These are phyloP conservation scores for Enteromius afrohamiltoni DNA, from an alignment of 2,797 vertebrate species.

Conservation along the genomic window DNA sequence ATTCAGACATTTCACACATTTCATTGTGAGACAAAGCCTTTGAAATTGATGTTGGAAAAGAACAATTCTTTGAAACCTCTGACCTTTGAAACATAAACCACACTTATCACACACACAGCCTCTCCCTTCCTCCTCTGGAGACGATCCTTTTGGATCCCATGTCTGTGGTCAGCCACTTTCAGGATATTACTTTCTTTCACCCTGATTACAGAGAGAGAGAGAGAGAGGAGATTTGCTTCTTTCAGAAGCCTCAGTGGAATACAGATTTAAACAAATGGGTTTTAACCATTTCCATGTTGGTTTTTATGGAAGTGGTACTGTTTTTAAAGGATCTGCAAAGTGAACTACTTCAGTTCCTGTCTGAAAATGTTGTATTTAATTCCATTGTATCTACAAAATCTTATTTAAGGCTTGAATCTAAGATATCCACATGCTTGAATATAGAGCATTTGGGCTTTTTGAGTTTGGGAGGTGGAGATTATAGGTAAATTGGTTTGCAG, in stretches of 20 bases:
- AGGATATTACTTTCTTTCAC: constrained; percentile 54
- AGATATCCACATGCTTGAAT: background rate
- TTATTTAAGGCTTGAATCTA: background rate
- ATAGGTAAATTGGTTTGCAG: background rate
- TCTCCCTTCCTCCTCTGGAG: constrained; percentile 47
- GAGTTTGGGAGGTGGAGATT: constrained; percentile 19
- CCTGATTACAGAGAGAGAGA: constrained; percentile 43
- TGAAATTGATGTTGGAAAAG: constrained; percentile 46
- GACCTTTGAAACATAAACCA: constrained; percentile 15
- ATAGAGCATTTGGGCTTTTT: constrained; percentile 1
- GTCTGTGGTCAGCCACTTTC: constrained; percentile 50
- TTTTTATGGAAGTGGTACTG: constrained; percentile 37
- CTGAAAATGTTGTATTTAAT: constrained; percentile 10
- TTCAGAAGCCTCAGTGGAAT: constrained; percentile 49
- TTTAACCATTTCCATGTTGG: constrained; percentile 35
- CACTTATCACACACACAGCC: constrained; percentile 35
- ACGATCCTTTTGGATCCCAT: constrained; percentile 22
- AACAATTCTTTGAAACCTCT: constrained; percentile 20
- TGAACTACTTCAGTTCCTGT: constrained; percentile 31
- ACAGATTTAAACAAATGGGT: constrained; percentile 49
- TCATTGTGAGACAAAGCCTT: constrained; percentile 36
- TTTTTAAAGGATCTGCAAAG: constrained; percentile 6
- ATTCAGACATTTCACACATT: constrained; percentile 34
- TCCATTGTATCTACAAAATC: constrained; percentile 7
- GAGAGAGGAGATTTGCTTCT: constrained; percentile 2